Base-by-base conservation (phyloP, 2,888 invertebrate species). In the Aphodius granarius region DNA sequence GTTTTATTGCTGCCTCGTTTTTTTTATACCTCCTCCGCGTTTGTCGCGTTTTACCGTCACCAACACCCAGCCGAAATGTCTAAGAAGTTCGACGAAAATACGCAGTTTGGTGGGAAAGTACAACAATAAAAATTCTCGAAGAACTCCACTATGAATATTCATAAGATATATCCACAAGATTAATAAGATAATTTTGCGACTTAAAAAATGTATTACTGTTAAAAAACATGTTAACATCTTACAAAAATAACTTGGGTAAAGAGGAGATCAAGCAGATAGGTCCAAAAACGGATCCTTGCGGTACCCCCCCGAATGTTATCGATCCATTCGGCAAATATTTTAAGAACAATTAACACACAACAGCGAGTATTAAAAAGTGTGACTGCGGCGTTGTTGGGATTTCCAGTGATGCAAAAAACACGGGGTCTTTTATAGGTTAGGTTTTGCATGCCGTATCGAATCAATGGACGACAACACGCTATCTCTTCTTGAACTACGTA, bases 391-490 rank as follows among this genome's bases (percentile, higher is more conserved):
- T 43, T 73, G 70, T 74, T 73, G 78, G 78, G 75, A 76, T 77
- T 77, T 76, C 77, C 77, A 74, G 64, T 77, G 77, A 77, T 77
- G 77, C 72, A 77, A 77, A 77, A 76, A 71, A 63, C 76, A 23
- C 9, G 43, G 43, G 43, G 43, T 43, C 43, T 43, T n/a, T n/a
- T n/a, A n/a, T n/a, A 19, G 19, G 43, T 16, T 5, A 23, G 22
- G 43, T 20, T 18, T 18, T 18, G 23, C 43, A 43, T 43, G 43
- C 43, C 9, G 9, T 43, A 13, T 43, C 6, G 9, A 43, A 43
- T 43, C 43, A n/a, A n/a, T n/a, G n/a, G n/a, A n/a, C n/a, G n/a
- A n/a, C n/a, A n/a, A n/a, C n/a, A n/a, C n/a, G n/a, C n/a, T n/a
- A n/a, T n/a, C n/a, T n/a, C n/a, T n/a, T n/a, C n/a, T n/a, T n/a